These are phyloP conservation scores for Leucophenga maculata DNA, from an alignment of 2,888 invertebrate genomes.

Conservation along the genomic window DNA sequence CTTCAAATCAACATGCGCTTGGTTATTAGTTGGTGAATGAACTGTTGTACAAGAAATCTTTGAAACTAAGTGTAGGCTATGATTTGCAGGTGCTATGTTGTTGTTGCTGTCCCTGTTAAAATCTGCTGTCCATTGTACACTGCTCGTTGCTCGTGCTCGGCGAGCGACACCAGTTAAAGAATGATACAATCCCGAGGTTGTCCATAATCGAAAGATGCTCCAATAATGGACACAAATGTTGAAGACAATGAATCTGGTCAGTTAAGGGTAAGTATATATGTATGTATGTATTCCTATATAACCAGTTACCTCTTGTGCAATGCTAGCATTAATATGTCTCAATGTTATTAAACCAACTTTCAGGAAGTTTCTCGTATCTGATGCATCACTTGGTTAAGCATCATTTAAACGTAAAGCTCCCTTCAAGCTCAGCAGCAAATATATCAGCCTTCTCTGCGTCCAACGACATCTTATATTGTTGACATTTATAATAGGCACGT, in stretches of 20 bases:
- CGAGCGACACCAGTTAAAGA: constrained; percentile 59
- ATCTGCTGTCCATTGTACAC: constrained; percentile 45
- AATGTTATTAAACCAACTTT: no score
- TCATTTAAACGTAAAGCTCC: no score
- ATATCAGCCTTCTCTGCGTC: no score
- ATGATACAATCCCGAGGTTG: constrained; percentile 83
- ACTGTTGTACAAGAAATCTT: constrained; percentile 56
- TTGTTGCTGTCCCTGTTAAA: constrained; percentile 21
- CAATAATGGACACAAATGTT: constrained; percentile 81
- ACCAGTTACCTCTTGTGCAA: no score
- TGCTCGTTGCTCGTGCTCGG: constrained; percentile 33
- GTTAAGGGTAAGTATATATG: no score
- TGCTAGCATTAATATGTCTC: no score
- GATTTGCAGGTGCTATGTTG: constrained; percentile 33
- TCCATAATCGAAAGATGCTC: constrained; percentile 85
- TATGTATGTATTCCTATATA: no score
- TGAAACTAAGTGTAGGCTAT: constrained; percentile 55
- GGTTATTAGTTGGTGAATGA: constrained; percentile 59
- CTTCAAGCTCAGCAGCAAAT: no score
- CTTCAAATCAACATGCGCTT: background rate
- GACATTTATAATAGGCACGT: no score
- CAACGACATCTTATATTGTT: no score
- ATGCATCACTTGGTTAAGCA: no score
- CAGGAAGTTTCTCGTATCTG: no score
- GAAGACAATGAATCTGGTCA: constrained; percentile 82